Base-by-base conservation (phyloP, 2,113 vertebrate species). In the Acinonyx jubatus region DNA sequence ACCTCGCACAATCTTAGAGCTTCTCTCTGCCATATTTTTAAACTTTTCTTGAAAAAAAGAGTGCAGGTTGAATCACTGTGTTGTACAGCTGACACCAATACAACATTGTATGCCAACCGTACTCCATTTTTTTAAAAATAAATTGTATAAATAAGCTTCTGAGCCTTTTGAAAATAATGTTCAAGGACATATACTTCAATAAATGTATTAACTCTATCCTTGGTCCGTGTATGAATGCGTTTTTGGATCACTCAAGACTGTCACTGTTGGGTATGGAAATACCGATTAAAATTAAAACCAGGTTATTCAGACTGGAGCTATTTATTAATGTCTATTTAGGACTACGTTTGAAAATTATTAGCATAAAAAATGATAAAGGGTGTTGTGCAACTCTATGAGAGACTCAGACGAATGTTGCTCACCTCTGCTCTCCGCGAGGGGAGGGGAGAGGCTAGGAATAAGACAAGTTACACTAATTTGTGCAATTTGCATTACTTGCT, bases 231-330 rank as follows among this genome's bases (percentile, higher is more conserved):
- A 52, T 61, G 19, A 92, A 50, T 69, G 14, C 10, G 61, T 21
- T 92, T 94, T 97, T 96, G 6, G 78, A 87, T 55, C 83, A 61
- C 12, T 89, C 3, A 36, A 41, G 83, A 61, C 73, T 96, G 83
- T 69, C 57, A 38, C 84, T 93, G 31, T 55, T 82, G 45, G 18
- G 25, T 86, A 36, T 74, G 52, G 52, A 71, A 94, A 95, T 57
- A 61, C 15, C 45, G 27, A 36, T 63, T 78, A 89, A 88, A 69
- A 84, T 65, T 48, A 92, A 89, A 87, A 69, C 1, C 65, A 7
- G 7, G 5, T 87, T 92, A 90, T 76, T 79, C 69, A 33, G 69
- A 38, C 31, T 78, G 36, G 16, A 63, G 69, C 33, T 90, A 29
- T 92, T 96, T 90, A 29, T 92, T 96, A 57, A 57, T 55, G 25